Evolutionary conservation across 2,797 vertebrate genomes (phyloP), one percentile per base, ranked within the genome.

Genomic region (Synaphobranchus kaupii): DNA sequence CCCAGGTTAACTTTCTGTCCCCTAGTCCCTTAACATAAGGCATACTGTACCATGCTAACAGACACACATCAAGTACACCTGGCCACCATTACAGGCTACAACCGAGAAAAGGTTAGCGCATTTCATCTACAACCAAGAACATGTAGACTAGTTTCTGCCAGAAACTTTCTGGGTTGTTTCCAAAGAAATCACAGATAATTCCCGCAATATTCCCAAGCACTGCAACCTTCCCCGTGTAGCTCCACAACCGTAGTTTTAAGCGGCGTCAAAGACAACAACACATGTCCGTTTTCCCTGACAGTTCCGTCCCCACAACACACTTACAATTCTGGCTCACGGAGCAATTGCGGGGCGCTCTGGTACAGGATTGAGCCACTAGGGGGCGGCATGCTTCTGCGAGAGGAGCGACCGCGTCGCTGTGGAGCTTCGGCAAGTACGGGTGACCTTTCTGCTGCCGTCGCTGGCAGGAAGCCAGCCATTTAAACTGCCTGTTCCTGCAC

Each of bases 311-410:
- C 15, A 20, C 60, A 76, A 17, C 31, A 20, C 17, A 47, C 20
- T 48, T 6, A 76, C 13, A 2, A 48, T 47, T 47, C 39, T 22
- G 76, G 20, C 44, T 48, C 20, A 25, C 3, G 3, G 13, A 1
- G 1, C 39, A 48, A 20, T 9, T 80, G 39, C 9, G 0, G 1
- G 3, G 28, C 1, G 8, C 44, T 44, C 1, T 48, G 9, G 6
- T 60, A 39, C 78, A 68, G 4, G 8, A 85, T 50, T 86, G 39
- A 54, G 78, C 17, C 95, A 94, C 91, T 90, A 94, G 94, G 90
- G 91, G 92, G 90, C 92, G 95, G 92, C 88, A 93, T 31, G 88
- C 25, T 86, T 81, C 90, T 87, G 80, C 52, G 8, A n/a, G 71
- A 86, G 63, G 39, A 48, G 60, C 78, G 68, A 15, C 31, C 34